Evolutionary conservation across 2,113 vertebrate species (phyloP).

Genomic region (Dromaius novaehollandiae): DNA sequence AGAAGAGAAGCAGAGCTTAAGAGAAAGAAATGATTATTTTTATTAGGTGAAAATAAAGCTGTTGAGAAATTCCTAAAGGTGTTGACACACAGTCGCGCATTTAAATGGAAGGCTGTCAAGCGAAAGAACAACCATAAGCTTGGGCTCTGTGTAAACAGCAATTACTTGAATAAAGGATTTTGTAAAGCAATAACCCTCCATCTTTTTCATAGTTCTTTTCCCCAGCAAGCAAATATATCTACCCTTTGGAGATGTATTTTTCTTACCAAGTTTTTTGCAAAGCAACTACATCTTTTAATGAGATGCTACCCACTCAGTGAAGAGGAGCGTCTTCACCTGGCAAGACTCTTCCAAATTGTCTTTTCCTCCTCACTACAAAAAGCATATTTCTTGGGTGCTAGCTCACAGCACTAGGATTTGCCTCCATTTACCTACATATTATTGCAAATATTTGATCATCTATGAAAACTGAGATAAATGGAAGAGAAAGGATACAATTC

Average conservation of each 20-base stretch:
- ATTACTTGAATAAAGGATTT: constrained; percentile 2
- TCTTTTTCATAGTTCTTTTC: neutral
- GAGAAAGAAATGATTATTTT: neutral
- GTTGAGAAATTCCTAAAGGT: neutral
- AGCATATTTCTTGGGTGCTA: neutral
- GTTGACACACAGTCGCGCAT: neutral
- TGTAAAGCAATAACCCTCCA: neutral
- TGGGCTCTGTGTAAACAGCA: neutral
- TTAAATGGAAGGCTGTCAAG: constrained; percentile 3
- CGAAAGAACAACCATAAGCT: neutral
- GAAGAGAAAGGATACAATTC: neutral
- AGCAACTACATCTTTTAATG: neutral
- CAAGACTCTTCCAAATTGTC: neutral
- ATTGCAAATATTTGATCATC: neutral
- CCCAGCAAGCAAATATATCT: neutral
- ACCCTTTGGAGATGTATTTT: constrained; percentile 29
- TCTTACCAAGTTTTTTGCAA: constrained; percentile 16
- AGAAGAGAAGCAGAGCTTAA: neutral
- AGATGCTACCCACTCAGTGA: neutral
- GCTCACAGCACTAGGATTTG: neutral
- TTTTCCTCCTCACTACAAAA: neutral
- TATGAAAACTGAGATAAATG: neutral
- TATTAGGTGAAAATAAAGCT: neutral
- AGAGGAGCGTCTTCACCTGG: neutral
- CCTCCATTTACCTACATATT: neutral